These are phyloP conservation scores for Leptopilina myrica DNA, from an alignment of 2,888 invertebrate genomes.

Conservation along the genomic window DNA sequence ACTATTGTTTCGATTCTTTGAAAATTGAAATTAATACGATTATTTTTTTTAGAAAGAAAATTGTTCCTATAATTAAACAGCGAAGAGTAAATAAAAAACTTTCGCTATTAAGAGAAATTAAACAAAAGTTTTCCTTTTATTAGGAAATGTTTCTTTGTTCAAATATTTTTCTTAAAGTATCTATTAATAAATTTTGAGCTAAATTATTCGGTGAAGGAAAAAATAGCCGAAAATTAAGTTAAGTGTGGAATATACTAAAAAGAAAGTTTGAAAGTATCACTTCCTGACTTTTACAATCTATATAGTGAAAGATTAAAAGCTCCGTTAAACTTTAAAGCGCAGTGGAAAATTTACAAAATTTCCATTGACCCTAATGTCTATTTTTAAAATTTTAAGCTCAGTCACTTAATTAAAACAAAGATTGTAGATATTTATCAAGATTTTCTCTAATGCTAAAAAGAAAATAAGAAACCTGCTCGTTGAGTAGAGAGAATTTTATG, in stretches of 20 bases:
- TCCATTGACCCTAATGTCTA: constrained; percentile 26
- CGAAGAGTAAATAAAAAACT: too few species aligned
- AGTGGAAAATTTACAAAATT: neutral
- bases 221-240: neutral
- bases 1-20: too few species aligned
- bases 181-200: neutral
- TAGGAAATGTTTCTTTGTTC: neutral
- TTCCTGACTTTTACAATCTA: constrained; percentile 2
- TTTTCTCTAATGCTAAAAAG: neutral
- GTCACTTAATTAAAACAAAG: constrained; percentile 29
- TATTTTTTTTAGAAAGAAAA: neutral
- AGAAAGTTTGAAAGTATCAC: neutral
- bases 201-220: neutral
- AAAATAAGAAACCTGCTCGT: constrained; percentile 1
- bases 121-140: neutral
- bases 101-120: neutral
- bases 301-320: neutral
- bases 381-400: constrained; percentile 13
- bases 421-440: constrained; percentile 15
- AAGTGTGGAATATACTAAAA: neutral
- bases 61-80: too few species aligned
- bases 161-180: neutral
- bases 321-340: neutral
- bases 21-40: neutral
- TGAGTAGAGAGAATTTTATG: constrained; percentile 32